phyloP scores from a whole-genome alignment of 2,797 vertebrate species.

The Alfaro cultratus region DNA sequence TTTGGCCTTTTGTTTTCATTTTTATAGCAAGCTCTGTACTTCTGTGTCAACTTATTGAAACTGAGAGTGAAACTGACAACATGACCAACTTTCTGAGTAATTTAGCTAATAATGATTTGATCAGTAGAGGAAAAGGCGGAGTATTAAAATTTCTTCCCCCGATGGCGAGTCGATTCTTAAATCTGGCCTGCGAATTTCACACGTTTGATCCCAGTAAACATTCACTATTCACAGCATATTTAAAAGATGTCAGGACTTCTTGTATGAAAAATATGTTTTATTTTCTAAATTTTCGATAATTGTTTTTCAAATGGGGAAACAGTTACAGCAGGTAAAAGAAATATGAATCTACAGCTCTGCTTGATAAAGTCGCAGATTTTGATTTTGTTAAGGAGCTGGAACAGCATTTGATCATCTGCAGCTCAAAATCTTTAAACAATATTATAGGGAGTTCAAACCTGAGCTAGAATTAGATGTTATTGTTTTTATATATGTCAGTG shows the following conservation, averaged over 20 bases:
- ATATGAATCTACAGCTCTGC: not conserved
- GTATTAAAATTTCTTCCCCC: not conserved
- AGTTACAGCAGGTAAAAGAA: not conserved
- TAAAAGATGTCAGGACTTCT: not conserved
- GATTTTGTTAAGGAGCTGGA: not conserved
- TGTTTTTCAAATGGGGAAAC: not conserved
- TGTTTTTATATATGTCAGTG: no score
- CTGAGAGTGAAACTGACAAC: no score
- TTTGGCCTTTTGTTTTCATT: not conserved
- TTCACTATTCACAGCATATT: not conserved
- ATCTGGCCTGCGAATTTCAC: not conserved
- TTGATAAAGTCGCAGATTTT: not conserved
- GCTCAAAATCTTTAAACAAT: not conserved
- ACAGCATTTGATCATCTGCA: not conserved
- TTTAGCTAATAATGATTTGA: not conserved
- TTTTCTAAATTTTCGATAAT: not conserved
- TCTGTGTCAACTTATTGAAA: not conserved
- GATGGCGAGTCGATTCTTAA: not conserved
- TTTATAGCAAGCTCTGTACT: not conserved
- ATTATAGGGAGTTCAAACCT: not conserved
- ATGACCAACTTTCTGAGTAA: not conserved
- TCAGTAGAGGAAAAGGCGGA: not conserved
- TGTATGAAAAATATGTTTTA: not conserved
- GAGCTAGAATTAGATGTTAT: not conserved
- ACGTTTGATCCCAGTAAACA: not conserved